Base-by-base conservation (phyloP, 2,888 invertebrate species). In the Lasioglossum marginatum region DNA sequence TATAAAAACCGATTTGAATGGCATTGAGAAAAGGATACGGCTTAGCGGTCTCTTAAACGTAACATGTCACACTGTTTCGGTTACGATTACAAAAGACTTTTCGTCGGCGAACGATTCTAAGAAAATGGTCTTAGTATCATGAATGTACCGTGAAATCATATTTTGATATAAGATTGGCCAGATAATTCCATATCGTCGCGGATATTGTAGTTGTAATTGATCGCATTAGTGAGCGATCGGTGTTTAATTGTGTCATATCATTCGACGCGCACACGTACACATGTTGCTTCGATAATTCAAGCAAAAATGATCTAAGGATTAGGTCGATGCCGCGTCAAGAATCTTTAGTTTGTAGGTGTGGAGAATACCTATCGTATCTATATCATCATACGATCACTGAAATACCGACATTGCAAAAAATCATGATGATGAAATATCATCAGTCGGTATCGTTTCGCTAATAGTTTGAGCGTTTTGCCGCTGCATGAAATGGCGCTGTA, bases 141-240 rank as follows among this genome's bases (percentile, higher is more conserved):
- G n/a, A n/a, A n/a, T n/a, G 3, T n/a, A 78, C 70, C 71, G 74
- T 43, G 72, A 48, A n/a, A 63, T 31, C 57, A 57, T 57, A 57
- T 19, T 77, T 76, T 74, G 74, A 77, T 79, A 81, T 76, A 60
- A 68, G 63, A 27, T 82, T 75, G 10, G 23, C 48, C 16, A 79
- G 85, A 89, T 88, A 88, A 83, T 79, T 75, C 27, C 81, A 82
- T 63, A 63, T 88, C 79, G 85, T 83, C 84, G 2, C 66, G 48
- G 31, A 57, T 57, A 77, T 45, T 23, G 77, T 40, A 72, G 40
- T 66, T 10, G 31, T 23, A 81, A 71, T 75, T 82, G 74, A 81
- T 82, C 78, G 77, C 60, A 73, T 23, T 4, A 16, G 8, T 43
- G 73, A 79, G 27, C 12, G 37, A 86, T 87, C 63, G n/a, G 3